Base-by-base conservation (phyloP, 35 echinoderm and acorn worm genomes). In the Heliocidaris erythrogramma region DNA sequence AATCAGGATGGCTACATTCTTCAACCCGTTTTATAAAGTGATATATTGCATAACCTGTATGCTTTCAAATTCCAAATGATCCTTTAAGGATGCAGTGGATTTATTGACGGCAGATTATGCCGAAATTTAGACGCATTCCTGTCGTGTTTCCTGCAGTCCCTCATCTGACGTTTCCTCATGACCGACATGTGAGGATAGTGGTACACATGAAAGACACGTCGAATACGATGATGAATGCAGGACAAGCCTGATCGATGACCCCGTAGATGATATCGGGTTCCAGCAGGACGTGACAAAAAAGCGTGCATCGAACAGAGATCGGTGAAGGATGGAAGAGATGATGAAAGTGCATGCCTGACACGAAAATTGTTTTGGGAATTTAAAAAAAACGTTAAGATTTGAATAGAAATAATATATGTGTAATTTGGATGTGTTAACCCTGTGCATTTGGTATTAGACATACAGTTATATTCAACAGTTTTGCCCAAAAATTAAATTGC, bases 261-360 rank as follows among this genome's bases (percentile, higher is more conserved):
- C 65, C 65, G 65, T 78, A 24, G 65, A 78, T 78, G 65, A 78
- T 78, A 78, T 78, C 65, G 65, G 65, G 27, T 78, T 78, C 65
- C 65, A 27, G 18, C 5, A 21, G 27, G 65, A 78, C 65, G 65
- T 78, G 65, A 27, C 21, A 78, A 7, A 18, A 18, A n/a, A 78
- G 21, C 65, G 65, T 24, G 65, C 18, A n/a, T 78, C 18, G 65
- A 7, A 78, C 4, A 27, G 65, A n/a, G 18, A 78, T 78, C 65
- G 17, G 27, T 78, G 65, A 5, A 78, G 4, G 27, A 78, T n/a
- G 65, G 21, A 7, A 18, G 65, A 78, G 14, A 0, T 78, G 65
- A n/a, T 3, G 65, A 78, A n/a, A 78, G 65, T 78, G 65, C 65
- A 78, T 7, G 65, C 27, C 65, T 78, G 21, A n/a, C 65, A 27